Evolutionary conservation across 2,113 vertebrate genomes (phyloP).

Genomic region (crab-eating macaque (Macaca fascicularis)): T2T-MFA8v1.1 NC_088388.1:40521001-40521500

Average conservation of each 20-base stretch:
- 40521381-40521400: neutral
- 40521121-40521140: neutral
- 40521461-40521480: neutral
- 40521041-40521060: neutral
- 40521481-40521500: neutral
- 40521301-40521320: neutral
- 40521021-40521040: neutral
- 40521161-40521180: neutral
- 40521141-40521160: neutral
- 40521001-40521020: neutral
- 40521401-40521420: neutral
- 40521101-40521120: neutral
- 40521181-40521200: neutral
- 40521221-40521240: neutral
- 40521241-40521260: neutral
- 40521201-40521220: neutral
- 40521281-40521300: neutral
- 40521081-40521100: neutral
- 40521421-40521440: neutral
- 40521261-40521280: slow-evolving; percentile 7
- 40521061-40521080: neutral
- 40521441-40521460: neutral
- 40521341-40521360: neutral
- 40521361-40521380: neutral
- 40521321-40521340: neutral